Conservation (phyloP, 1,140 invertebrate genomes). For the Formica selysi region DNA sequence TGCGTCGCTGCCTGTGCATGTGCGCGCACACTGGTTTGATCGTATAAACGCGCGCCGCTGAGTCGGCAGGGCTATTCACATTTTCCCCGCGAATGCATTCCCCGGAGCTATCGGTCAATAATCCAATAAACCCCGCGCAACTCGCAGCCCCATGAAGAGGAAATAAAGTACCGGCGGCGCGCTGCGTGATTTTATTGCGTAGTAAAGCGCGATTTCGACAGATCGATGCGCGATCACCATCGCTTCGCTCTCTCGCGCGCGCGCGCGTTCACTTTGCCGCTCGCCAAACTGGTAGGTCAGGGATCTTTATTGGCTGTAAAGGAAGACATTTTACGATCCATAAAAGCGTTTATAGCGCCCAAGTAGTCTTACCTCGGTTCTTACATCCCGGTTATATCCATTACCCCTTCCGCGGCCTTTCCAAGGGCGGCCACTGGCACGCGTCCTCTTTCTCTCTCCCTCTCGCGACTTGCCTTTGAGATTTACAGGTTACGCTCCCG, state of each 20-base stretch:
- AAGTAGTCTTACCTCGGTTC: conserved; percentile 75
- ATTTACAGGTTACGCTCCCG: conserved; percentile 86
- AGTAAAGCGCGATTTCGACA: conserved; percentile 77
- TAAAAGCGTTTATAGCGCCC: conserved; percentile 84
- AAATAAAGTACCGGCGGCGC: conserved; percentile 73
- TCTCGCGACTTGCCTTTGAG: conserved; percentile 77
- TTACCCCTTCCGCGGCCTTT: conserved; percentile 84
- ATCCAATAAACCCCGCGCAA: conserved; percentile 73
- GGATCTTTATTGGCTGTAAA: conserved; percentile 87
- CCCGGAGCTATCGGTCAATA: conserved; percentile 69
- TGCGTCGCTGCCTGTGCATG: background rate
- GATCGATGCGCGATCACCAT: conserved; percentile 73
- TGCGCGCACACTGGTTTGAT: background rate
- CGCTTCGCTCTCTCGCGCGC: background rate
- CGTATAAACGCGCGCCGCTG: conserved; percentile 65
- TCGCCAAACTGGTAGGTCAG: conserved; percentile 81
- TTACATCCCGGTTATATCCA: conserved; percentile 83
- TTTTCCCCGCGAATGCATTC: conserved; percentile 70
- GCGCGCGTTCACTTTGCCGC: conserved; percentile 64
- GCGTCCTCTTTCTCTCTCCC: conserved; percentile 73
- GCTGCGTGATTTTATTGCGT: conserved; percentile 77
- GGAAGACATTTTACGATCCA: conserved; percentile 87
- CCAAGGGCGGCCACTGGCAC: conserved; percentile 86
- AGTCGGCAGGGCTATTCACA: conserved; percentile 63
- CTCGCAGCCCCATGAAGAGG: conserved; percentile 63